Percentiles rank a stretch among this genome's conserved stretches.
phyloP scores from a whole-genome alignment of 2,888 invertebrate genomes.

The Chaetogeoica ovagalla region DNA sequence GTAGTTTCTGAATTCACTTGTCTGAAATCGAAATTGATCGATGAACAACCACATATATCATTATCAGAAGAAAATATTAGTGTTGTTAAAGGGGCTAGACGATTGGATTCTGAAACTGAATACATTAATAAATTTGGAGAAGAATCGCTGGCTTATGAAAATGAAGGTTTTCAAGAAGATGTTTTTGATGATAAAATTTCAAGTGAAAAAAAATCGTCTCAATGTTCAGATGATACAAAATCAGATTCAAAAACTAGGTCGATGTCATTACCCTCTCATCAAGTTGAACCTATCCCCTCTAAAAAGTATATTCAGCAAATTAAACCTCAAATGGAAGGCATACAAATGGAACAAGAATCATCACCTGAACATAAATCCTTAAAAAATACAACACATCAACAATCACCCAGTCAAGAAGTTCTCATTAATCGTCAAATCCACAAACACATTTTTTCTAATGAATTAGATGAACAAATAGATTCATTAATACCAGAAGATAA shows the following conservation, averaged over 20 bases:
- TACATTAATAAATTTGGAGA: conserved; percentile 56
- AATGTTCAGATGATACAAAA: conserved; percentile 51
- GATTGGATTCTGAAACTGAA: conserved; percentile 57
- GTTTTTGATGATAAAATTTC: conserved; percentile 30
- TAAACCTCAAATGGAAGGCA: conserved; percentile 40
- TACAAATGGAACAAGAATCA: conserved; percentile 61
- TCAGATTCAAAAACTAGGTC: conserved; percentile 53
- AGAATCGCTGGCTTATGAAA: conserved; percentile 58
- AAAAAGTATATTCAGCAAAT: conserved; percentile 48
- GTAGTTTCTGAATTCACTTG: conserved; percentile 55
- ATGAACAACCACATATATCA: not conserved
- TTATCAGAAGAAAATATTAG: conserved; percentile 5
- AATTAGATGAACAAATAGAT: conserved; percentile 57
- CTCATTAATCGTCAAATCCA: conserved; percentile 57
- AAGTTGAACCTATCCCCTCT: conserved; percentile 2
- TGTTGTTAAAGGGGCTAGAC: conserved; percentile 34
- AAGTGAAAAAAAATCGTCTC: not conserved
- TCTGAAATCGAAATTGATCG: not conserved
- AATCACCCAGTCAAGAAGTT: conserved; percentile 56
- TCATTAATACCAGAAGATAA: conserved; percentile 57
- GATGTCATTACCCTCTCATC: conserved; percentile 18
- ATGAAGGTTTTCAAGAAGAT: conserved; percentile 60
- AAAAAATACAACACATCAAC: conserved; percentile 55
- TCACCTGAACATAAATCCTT: conserved; percentile 62
- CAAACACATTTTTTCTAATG: conserved; percentile 57